These are phyloP conservation scores for Clarias pachynema DNA, from an alignment of 2,797 vertebrate species.

Conservation along the genomic window DNA sequence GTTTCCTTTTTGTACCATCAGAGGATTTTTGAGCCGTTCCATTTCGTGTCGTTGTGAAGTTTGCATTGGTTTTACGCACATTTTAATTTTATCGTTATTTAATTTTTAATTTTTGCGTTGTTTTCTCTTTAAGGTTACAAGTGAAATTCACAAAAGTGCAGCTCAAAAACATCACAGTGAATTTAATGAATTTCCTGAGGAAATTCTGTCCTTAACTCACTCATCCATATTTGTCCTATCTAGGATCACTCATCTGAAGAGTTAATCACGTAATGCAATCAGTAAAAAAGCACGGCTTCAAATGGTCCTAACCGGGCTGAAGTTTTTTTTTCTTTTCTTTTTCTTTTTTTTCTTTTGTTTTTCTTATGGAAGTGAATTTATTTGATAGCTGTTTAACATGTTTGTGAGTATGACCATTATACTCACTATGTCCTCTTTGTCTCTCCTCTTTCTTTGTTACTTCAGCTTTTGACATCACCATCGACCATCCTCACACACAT, in stretches of 20 bases:
- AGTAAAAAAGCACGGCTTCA: slow-evolving; percentile 16
- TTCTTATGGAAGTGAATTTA: not conserved
- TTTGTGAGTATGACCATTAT: not conserved
- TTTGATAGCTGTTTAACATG: not conserved
- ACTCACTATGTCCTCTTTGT: slow-evolving; percentile 17
- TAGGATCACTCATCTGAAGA: slow-evolving; percentile 58
- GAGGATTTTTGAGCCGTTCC: slow-evolving; percentile 26
- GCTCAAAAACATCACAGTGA: slow-evolving; percentile 34
- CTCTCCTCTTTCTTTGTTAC: slow-evolving; percentile 36
- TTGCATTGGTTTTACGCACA: not conserved
- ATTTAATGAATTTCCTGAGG: slow-evolving; percentile 4
- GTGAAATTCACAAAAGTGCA: slow-evolving; percentile 24
- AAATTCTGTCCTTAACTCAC: slow-evolving; percentile 48
- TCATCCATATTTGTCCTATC: slow-evolving; percentile 52
- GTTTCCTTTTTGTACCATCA: slow-evolving; percentile 29
- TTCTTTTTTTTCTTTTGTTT: not conserved
- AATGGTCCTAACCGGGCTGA: slow-evolving; percentile 9
- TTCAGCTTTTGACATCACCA: slow-evolving; percentile 87
- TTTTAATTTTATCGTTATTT: slow-evolving; percentile 15
- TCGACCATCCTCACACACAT: slow-evolving; percentile 99
- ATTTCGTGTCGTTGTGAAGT: not conserved
- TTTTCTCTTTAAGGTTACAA: slow-evolving; percentile 18
- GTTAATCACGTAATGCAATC: slow-evolving; percentile 41
- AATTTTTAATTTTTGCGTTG: slow-evolving; percentile 8
- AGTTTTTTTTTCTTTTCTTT: not conserved